Percentiles rank a stretch among this genome's conserved stretches.
These are phyloP conservation scores for Lycophotia porphyrea DNA, from an alignment of 2,888 invertebrate genomes.

Conservation along the genomic window DNA sequence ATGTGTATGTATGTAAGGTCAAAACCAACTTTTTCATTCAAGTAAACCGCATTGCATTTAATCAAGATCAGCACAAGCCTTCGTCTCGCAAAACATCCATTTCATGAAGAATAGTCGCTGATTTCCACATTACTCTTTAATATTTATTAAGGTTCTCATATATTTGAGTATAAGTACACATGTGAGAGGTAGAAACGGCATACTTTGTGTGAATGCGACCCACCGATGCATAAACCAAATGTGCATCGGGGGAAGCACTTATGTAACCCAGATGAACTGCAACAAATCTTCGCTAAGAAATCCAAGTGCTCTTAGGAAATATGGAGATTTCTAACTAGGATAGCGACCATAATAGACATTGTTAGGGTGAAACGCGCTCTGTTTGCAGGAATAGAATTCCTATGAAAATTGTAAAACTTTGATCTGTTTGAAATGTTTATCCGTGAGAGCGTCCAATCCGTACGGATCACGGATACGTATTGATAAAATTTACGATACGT, in stretches of 20 bases:
- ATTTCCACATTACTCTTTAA: slow-evolving; percentile 29
- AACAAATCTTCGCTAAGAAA: slow-evolving; percentile 62
- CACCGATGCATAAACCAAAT: slow-evolving; percentile 46
- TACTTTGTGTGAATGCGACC: slow-evolving; percentile 40
- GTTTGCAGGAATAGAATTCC: slow-evolving; percentile 7
- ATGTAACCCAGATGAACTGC: slow-evolving; percentile 56
- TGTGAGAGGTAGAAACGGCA: slow-evolving; percentile 7
- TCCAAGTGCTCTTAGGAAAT: slow-evolving; percentile 38
- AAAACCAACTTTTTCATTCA: not conserved
- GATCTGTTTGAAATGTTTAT: slow-evolving; percentile 17
- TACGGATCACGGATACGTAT: not conserved
- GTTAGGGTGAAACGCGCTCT: slow-evolving; percentile 6
- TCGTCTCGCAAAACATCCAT: slow-evolving; percentile 2
- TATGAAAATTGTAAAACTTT: slow-evolving; percentile 23
- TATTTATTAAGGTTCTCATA: slow-evolving; percentile 23
- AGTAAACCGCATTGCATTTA: not conserved
- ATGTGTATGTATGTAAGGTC: not conserved
- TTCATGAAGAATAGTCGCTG: not conserved
- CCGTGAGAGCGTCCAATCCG: not conserved
- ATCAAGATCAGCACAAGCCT: not conserved
- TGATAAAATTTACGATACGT: not conserved
- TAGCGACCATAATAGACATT: slow-evolving; percentile 26
- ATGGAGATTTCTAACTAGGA: slow-evolving; percentile 46
- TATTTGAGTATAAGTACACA: slow-evolving; percentile 36
- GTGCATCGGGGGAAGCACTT: slow-evolving; percentile 61